These are phyloP conservation scores for Salvator merianae DNA, from an alignment of 2,113 vertebrate genomes.

Conservation along the genomic window DNA sequence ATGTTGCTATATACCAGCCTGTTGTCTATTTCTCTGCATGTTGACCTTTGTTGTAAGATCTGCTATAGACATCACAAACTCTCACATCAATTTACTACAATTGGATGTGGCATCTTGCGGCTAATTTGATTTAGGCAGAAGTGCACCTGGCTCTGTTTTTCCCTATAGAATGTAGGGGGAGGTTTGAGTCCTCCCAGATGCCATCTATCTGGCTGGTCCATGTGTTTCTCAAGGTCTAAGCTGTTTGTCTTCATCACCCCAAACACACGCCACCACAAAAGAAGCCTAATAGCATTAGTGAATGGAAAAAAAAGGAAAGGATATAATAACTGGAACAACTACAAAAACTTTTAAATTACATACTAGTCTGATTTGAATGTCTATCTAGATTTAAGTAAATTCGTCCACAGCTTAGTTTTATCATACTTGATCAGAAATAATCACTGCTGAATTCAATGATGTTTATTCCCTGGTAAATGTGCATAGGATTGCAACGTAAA, in stretches of 20 bases:
- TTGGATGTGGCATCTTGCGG: constrained; percentile 99
- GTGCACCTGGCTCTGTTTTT: constrained; percentile 99
- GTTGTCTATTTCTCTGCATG: constrained; percentile 91
- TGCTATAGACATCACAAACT: constrained; percentile 98
- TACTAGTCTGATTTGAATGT: constrained; percentile 35
- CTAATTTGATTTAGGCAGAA: constrained; percentile 99
- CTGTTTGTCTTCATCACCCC: constrained; percentile 92
- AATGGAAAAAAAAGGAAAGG: constrained; percentile 82
- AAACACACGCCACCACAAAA: constrained; percentile 86
- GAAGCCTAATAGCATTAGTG: constrained; percentile 82
- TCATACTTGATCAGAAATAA: too few relatives aligned
- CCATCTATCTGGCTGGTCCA: constrained; percentile 83
- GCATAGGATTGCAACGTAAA: neutral
- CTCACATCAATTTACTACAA: constrained; percentile 99
- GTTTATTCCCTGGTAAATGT: neutral
- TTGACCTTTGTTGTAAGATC: constrained; percentile 99
- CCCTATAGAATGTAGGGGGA: constrained; percentile 94
- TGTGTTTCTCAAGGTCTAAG: constrained; percentile 92
- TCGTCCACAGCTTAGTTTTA: too few relatives aligned
- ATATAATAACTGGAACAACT: constrained; percentile 73
- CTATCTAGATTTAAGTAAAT: neutral
- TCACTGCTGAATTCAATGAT: too few relatives aligned
- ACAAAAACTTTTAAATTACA: constrained; percentile 41
- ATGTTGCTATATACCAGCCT: constrained; percentile 84
- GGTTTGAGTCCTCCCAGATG: constrained; percentile 82